Evolutionary conservation across 2,888 invertebrate species (phyloP).

Genomic region (Cremastobaeus sp.): DNA sequence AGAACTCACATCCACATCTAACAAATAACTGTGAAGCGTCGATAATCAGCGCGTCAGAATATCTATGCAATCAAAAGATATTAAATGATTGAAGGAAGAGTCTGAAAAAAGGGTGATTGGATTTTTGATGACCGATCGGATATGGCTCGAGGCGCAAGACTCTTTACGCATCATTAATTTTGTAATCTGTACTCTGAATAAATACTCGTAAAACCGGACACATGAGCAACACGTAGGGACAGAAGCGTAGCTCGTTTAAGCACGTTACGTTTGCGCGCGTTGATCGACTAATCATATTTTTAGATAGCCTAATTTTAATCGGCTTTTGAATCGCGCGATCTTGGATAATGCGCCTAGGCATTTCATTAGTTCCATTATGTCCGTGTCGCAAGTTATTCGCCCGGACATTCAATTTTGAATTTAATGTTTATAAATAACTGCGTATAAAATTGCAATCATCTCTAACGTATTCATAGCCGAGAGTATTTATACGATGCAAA

Average conservation of each 20-base stretch:
- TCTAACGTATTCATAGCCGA: slow-evolving; percentile 17
- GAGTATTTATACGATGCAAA: slow-evolving; percentile 53
- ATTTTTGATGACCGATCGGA: slow-evolving; percentile 51
- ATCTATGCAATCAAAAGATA: slow-evolving; percentile 51
- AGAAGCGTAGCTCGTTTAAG: background rate
- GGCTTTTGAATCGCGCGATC: background rate
- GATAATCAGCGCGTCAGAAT: slow-evolving; percentile 39
- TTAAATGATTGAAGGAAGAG: slow-evolving; percentile 47
- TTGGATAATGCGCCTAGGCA: background rate
- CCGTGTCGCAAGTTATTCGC: slow-evolving; percentile 7
- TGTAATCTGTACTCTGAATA: slow-evolving; percentile 49
- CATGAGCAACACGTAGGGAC: slow-evolving; percentile 13
- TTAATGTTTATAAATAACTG: slow-evolving; percentile 48
- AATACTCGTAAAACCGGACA: slow-evolving; percentile 54
- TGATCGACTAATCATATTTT: slow-evolving; percentile 29
- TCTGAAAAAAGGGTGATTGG: slow-evolving; percentile 30
- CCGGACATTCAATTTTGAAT: slow-evolving; percentile 23
- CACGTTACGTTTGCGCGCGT: background rate
- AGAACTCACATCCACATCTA: slow-evolving; percentile 41
- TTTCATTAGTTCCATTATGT: slow-evolving; percentile 35
- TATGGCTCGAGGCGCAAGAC: slow-evolving; percentile 37
- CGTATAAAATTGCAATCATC: slow-evolving; percentile 43
- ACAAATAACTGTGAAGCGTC: slow-evolving; percentile 47
- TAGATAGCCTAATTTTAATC: slow-evolving; percentile 27
- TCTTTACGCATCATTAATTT: slow-evolving; percentile 61